These are phyloP conservation scores for Excalfactoria chinensis DNA, from an alignment of 2,113 vertebrate species.

Conservation along the genomic window DNA sequence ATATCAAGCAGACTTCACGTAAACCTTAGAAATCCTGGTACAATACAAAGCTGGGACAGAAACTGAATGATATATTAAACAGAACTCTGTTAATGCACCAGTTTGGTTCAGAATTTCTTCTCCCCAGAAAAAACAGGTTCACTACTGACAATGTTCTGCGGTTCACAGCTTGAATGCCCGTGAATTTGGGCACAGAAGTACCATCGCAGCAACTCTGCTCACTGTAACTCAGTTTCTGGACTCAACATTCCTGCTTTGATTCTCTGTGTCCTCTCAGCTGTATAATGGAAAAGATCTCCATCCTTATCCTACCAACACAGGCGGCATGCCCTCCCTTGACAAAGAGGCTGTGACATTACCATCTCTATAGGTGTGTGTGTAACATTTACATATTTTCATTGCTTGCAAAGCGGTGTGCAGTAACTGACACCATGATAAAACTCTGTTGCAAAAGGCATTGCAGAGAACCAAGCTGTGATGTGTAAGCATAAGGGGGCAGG, in stretches of 20 bases:
- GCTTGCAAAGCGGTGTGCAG: neutral
- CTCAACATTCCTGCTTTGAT: neutral
- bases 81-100: neutral
- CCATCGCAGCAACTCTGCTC: neutral
- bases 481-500: constrained; percentile 60
- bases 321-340: neutral
- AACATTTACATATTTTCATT: neutral
- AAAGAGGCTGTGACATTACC: neutral
- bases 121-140: neutral
- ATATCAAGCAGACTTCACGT: neutral
- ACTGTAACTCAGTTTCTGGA: neutral
- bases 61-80: neutral
- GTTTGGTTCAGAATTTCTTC: neutral
- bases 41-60: neutral
- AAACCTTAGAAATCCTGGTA: neutral
- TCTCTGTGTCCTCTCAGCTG: neutral
- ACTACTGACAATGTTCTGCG: neutral
- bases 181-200: neutral
- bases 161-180: neutral
- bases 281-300: neutral
- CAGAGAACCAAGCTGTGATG: accelerated
- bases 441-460: neutral
- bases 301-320: neutral
- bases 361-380: neutral
- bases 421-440: neutral